Conservation (phyloP, 2,888 invertebrate species). For the Chalcosyrphus nemorum region DNA sequence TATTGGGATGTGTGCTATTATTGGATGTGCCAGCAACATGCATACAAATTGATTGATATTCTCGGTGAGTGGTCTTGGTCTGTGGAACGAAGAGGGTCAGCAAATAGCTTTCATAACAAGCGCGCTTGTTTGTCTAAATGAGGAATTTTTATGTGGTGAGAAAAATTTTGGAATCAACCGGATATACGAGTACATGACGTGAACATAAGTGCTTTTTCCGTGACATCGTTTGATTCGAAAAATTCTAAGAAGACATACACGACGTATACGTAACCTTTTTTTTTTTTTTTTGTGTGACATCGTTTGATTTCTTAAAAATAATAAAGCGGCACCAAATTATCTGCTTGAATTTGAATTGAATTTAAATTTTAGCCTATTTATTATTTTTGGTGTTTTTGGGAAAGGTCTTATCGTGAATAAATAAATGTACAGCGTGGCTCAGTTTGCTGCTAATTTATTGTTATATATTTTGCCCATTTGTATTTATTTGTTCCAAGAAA, state of each 20-base stretch:
- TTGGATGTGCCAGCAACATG: constrained; percentile 4
- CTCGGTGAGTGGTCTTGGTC: not conserved
- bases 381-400: too few species aligned
- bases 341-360: too few species aligned
- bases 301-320: too few species aligned
- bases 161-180: not conserved
- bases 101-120: too few species aligned
- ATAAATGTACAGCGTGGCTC: not conserved
- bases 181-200: not conserved
- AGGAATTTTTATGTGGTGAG: too few species aligned
- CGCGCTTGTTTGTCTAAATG: constrained; percentile 2
- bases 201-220: not conserved
- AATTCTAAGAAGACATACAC: too few species aligned
- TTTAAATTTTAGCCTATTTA: too few species aligned
- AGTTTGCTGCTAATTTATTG: not conserved
- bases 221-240: too few species aligned
- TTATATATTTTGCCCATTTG: not conserved
- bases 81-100: not conserved
- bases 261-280: not conserved
- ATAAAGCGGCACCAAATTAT: too few species aligned
- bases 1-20: not conserved
- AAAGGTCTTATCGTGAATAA: not conserved
- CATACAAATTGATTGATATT: constrained; percentile 21
- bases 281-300: too few species aligned
- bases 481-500: not conserved